Conservation (phyloP, 2,797 vertebrate species). For the Poecilia gillii region DNA sequence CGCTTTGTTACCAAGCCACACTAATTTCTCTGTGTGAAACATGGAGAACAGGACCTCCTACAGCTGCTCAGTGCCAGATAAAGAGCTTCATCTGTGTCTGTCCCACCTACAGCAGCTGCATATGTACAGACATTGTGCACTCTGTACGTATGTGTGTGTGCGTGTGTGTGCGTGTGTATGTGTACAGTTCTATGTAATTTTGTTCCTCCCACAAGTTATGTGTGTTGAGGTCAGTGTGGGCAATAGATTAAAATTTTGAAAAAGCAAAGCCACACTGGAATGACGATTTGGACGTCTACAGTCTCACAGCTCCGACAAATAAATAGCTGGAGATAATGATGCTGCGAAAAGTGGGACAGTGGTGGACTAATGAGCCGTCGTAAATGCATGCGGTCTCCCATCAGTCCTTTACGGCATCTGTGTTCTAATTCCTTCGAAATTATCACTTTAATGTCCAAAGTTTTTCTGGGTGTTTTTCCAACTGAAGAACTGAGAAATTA, state of each 20-base stretch:
- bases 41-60: conserved; percentile 80
- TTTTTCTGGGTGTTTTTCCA: conserved; percentile 15
- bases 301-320: conserved; percentile 30
- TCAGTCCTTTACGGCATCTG: conserved; percentile 24
- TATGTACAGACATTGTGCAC: conserved; percentile 48
- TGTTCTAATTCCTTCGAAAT: conserved; percentile 36
- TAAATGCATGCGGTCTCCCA: conserved; percentile 55
- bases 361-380: conserved; percentile 20
- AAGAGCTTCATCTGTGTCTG: conserved; percentile 57
- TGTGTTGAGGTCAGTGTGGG: conserved; percentile 68
- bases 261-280: conserved; percentile 51
- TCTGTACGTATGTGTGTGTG: background rate
- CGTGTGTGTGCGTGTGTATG: conserved; percentile 1
- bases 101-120: conserved; percentile 60
- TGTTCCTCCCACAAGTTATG: conserved; percentile 79
- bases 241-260: conserved; percentile 55
- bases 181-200: conserved; percentile 63
- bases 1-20: conserved; percentile 80
- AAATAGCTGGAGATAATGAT: conserved; percentile 16
- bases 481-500: conserved; percentile 18
- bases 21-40: conserved; percentile 80
- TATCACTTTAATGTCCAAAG: conserved; percentile 25
- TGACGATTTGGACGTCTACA: conserved; percentile 45
- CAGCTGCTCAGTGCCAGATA: conserved; percentile 54
- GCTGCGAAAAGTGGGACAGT: conserved; percentile 33